Percentiles rank a stretch among this genome's conserved stretches.
These are phyloP conservation scores for Gerris lacustris DNA, from an alignment of 2,888 invertebrate genomes.

Conservation along the genomic window DNA sequence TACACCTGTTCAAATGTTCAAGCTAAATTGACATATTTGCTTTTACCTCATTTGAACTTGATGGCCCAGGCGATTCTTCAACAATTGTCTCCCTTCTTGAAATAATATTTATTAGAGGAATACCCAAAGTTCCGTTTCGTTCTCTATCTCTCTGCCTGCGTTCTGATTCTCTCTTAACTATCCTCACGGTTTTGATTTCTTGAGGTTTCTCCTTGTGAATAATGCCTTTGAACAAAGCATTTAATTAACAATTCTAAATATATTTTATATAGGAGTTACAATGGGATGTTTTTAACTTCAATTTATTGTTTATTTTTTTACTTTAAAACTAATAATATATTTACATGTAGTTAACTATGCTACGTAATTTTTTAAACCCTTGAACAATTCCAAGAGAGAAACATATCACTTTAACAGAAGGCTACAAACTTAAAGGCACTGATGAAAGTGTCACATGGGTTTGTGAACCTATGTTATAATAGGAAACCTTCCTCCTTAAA, in stretches of 20 bases:
- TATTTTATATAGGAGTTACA: not conserved
- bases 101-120: constrained; percentile 30
- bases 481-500: no score
- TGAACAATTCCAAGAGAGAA: no score
- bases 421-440: no score
- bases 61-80: constrained; percentile 35
- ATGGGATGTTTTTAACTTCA: no score
- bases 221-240: constrained; percentile 42
- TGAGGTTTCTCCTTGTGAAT: constrained; percentile 63
- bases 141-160: constrained; percentile 70
- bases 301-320: no score
- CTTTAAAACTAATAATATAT: constrained; percentile 19
- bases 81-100: constrained; percentile 33
- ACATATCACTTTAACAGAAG: no score
- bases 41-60: not conserved
- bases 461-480: no score
- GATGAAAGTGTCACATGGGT: no score
- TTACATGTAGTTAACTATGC: no score
- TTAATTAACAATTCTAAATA: constrained; percentile 15
- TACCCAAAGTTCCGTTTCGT: constrained; percentile 41
- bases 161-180: constrained; percentile 84
- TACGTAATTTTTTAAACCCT: no score
- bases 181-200: constrained; percentile 84
- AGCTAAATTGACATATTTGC: no score
- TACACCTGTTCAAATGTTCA: no score